Percentiles rank a stretch among this genome's conserved stretches.
Evolutionary conservation across 2,113 vertebrate genomes (phyloP).

Genomic region (Oreochromis aureus): DNA sequence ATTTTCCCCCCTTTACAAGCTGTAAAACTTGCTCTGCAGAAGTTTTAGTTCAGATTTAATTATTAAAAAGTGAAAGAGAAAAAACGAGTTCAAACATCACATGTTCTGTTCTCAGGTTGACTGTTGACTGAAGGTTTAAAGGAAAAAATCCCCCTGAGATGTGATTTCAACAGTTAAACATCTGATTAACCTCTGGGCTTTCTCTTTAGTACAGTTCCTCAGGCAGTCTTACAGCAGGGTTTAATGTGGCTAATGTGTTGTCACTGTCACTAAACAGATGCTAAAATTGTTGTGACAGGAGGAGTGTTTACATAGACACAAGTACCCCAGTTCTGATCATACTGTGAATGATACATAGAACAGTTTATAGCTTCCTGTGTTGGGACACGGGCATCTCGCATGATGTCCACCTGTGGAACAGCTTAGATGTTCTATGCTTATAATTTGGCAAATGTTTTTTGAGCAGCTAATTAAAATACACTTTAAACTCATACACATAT

Average conservation of each 20-base stretch:
- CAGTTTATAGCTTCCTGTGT: not conserved
- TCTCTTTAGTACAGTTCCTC: not conserved
- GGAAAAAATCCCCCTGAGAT: not conserved
- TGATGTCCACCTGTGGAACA: not conserved
- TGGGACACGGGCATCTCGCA: not conserved
- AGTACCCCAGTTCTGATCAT: not conserved
- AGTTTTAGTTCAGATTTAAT: not conserved
- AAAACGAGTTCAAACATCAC: not conserved
- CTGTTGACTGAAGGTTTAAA: not conserved
- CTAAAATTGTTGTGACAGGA: not conserved
- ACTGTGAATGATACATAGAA: not conserved
- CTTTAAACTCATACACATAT: not conserved
- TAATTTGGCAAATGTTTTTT: not conserved
- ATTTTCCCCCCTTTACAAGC: conserved; percentile 1
- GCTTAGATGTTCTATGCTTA: not conserved
- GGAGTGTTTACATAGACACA: not conserved
- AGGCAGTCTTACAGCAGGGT: not conserved
- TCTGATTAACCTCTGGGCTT: not conserved
- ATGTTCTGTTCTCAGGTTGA: not conserved
- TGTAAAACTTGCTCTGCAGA: not conserved
- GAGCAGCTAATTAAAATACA: not conserved
- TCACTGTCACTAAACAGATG: not conserved
- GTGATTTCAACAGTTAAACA: not conserved
- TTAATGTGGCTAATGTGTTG: not conserved
- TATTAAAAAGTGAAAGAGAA: not conserved